These are phyloP conservation scores for Solenodon paradoxus DNA, from an alignment of 2,113 vertebrate genomes.

Conservation along the genomic window DNA sequence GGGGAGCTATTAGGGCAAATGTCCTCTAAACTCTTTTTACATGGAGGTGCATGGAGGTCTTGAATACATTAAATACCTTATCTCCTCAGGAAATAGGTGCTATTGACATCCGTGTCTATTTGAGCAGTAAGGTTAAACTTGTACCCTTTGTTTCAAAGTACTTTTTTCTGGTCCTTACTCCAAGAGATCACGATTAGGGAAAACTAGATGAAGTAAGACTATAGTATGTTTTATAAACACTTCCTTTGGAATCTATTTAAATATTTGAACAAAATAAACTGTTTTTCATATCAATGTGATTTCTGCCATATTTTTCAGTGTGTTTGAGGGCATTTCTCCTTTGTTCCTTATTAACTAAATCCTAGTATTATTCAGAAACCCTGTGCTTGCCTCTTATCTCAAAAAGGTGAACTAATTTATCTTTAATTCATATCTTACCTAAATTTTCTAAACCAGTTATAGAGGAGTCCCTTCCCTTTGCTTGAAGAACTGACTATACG, in stretches of 20 bases:
- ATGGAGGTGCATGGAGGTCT: fast-evolving
- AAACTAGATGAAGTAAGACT: not conserved
- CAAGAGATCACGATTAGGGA: not conserved
- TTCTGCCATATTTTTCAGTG: not conserved
- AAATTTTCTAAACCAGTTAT: not conserved
- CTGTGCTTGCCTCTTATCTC: not conserved
- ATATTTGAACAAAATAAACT: not conserved
- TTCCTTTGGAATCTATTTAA: not conserved
- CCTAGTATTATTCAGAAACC: not conserved
- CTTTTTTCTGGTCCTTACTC: not conserved
- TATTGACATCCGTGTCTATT: not conserved
- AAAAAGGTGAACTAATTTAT: not conserved
- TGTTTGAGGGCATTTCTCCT: not conserved
- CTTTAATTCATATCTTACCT: not conserved
- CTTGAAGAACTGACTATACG: not conserved
- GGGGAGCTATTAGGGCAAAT: not conserved
- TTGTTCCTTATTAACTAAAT: not conserved
- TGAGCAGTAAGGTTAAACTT: not conserved
- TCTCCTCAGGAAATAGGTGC: not conserved
- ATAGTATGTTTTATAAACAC: not conserved
- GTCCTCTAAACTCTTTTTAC: not conserved
- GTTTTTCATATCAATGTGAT: not conserved
- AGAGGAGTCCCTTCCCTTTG: not conserved
- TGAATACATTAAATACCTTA: not conserved
- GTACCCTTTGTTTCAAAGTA: not conserved